phyloP scores from a whole-genome alignment of 1,140 invertebrate genomes.

The Tetramorium alpestre region DNA sequence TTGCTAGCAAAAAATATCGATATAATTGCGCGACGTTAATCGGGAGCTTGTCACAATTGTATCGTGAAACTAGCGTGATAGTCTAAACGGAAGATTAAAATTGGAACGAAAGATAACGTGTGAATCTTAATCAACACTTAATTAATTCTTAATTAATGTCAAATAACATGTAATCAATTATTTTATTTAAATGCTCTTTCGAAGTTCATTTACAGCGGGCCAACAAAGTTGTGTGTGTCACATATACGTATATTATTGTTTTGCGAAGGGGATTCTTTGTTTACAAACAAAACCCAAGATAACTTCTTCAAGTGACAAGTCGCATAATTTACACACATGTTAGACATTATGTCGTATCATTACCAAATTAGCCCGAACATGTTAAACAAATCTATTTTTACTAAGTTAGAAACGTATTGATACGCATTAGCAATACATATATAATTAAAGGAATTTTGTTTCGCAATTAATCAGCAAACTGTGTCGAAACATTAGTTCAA shows the following conservation, averaged over 20 bases:
- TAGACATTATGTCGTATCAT: not conserved
- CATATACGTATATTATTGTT: not conserved
- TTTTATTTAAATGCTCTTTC: not conserved
- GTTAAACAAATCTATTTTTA: slow-evolving; percentile 14
- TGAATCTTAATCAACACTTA: not conserved
- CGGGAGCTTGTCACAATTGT: not conserved
- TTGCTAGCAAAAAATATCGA: not conserved
- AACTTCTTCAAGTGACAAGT: slow-evolving; percentile 17
- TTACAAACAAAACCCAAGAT: slow-evolving; percentile 66
- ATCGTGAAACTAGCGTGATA: not conserved
- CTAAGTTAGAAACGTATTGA: not conserved
- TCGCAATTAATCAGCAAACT: not conserved
- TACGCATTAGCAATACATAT: not conserved
- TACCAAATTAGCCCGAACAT: not conserved
- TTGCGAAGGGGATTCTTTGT: slow-evolving; percentile 39
- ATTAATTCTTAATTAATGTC: no score
- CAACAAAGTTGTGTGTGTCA: not conserved
- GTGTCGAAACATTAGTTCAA: not conserved
- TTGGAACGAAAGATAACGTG: not conserved
- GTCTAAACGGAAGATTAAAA: not conserved
- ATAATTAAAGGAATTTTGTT: not conserved
- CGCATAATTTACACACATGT: not conserved
- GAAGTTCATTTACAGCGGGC: not conserved
- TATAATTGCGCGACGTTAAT: slow-evolving; percentile 14
- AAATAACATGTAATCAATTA: slow-evolving; percentile 3